Evolutionary conservation across 2,113 vertebrate species (phyloP).

Genomic region (Cnemophilus loriae): DNA sequence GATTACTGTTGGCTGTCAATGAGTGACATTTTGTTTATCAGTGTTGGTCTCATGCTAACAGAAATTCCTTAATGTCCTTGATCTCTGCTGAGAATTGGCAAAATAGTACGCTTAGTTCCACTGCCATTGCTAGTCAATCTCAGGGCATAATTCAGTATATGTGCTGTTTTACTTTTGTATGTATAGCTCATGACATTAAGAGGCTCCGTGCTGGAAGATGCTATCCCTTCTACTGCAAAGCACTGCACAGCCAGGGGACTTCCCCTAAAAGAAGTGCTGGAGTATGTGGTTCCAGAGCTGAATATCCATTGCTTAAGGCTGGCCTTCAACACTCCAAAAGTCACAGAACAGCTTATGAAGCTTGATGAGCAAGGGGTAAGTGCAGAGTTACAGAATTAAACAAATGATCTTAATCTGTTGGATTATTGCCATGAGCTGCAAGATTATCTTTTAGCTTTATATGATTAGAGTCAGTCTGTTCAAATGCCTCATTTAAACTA

Average conservation of each 20-base stretch:
- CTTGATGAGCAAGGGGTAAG: slow-evolving; percentile 94
- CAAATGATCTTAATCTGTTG: not conserved
- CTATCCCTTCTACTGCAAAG: slow-evolving; percentile 89
- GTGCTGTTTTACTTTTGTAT: not conserved
- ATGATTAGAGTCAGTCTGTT: not conserved
- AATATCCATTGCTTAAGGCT: slow-evolving; percentile 87
- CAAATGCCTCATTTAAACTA: not conserved
- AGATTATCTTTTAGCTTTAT: not conserved
- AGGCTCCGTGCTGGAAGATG: slow-evolving; percentile 89
- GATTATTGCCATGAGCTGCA: not conserved
- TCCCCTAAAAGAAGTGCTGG: slow-evolving; percentile 90
- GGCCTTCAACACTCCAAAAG: slow-evolving; percentile 94
- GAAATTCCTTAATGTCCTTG: not conserved
- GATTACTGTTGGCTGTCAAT: not conserved
- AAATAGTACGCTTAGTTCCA: not conserved
- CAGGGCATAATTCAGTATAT: not conserved
- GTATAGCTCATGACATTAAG: slow-evolving; percentile 87
- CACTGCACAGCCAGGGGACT: slow-evolving; percentile 88
- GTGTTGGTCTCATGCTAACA: not conserved
- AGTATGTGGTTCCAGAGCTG: slow-evolving; percentile 89
- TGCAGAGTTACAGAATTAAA: not conserved
- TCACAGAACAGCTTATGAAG: slow-evolving; percentile 96
- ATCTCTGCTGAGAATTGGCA: not conserved
- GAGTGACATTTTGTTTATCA: not conserved
- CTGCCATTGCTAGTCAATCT: not conserved